These are phyloP conservation scores for Enteromius trimaculatus DNA, from an alignment of 2,797 vertebrate genomes.

Conservation along the genomic window DNA sequence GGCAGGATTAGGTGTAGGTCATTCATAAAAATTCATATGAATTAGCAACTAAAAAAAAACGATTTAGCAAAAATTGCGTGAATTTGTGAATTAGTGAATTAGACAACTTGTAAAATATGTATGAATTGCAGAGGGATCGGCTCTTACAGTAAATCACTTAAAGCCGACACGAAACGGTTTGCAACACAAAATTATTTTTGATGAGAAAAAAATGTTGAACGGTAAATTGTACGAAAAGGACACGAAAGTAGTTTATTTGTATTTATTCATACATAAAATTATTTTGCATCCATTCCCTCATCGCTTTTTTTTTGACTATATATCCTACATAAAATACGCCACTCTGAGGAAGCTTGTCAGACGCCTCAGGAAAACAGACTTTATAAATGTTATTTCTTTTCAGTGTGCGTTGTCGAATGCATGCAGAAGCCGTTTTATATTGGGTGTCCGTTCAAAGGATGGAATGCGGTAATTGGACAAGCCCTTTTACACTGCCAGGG, in stretches of 20 bases:
- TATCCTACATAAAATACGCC: background rate
- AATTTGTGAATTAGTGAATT: no score
- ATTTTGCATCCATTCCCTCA: background rate
- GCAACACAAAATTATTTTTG: background rate
- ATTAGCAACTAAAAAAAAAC: no score
- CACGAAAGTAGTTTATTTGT: background rate
- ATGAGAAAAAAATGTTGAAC: background rate
- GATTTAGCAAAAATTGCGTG: no score
- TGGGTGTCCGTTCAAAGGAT: conserved; percentile 3
- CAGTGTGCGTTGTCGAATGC: conserved; percentile 5
- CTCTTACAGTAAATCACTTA: background rate
- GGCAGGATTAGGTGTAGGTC: no score
- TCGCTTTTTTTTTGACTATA: background rate
- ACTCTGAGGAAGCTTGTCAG: conserved; percentile 31
- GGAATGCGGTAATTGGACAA: conserved; percentile 20
- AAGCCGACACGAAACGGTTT: conserved; percentile 9
- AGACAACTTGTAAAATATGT: no score
- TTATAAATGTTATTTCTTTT: background rate
- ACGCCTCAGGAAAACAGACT: conserved; percentile 21
- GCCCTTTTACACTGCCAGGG: conserved; percentile 34
- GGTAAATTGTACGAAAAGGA: background rate
- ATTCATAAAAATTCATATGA: no score
- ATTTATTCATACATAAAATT: background rate
- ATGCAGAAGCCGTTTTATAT: conserved; percentile 16
- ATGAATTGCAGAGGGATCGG: no score